These are phyloP conservation scores for Xylota sylvarum DNA, from an alignment of 2,888 invertebrate species.

Conservation along the genomic window DNA sequence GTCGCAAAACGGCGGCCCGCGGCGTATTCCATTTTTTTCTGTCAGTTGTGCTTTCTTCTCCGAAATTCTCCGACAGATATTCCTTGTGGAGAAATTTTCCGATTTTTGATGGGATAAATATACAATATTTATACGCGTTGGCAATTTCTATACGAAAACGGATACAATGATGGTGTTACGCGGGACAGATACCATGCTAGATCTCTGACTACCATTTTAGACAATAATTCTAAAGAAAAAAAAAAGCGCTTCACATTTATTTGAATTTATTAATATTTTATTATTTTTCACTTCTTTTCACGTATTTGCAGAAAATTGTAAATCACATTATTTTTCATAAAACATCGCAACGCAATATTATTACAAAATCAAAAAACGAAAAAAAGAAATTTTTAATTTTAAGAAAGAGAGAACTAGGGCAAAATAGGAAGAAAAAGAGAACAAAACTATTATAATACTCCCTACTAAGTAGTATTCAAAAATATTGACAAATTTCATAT, in stretches of 20 bases:
- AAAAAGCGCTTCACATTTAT: slow-evolving; percentile 8
- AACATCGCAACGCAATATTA: slow-evolving; percentile 63
- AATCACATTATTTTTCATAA: slow-evolving; percentile 71
- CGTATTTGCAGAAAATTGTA: slow-evolving; percentile 69
- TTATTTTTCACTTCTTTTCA: slow-evolving; percentile 67
- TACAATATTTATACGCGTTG: too few species aligned
- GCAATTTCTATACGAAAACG: too few species aligned
- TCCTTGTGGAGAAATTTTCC: too few species aligned
- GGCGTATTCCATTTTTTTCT: too few species aligned
- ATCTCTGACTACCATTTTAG: too few species aligned
- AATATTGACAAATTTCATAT: slow-evolving; percentile 54
- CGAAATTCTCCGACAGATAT: too few species aligned
- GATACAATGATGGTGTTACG: too few species aligned
- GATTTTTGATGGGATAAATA: too few species aligned
- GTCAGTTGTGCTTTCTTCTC: too few species aligned
- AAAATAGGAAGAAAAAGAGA: slow-evolving; percentile 35
- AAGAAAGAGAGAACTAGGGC: slow-evolving; percentile 13
- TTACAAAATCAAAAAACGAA: slow-evolving; percentile 46
- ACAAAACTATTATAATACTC: slow-evolving; percentile 20
- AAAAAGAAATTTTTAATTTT: neutral
- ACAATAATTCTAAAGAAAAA: too few species aligned
- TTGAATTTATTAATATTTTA: slow-evolving; percentile 71
- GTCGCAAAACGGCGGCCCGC: too few species aligned
- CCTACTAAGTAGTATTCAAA: slow-evolving; percentile 54
- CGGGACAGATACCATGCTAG: too few species aligned